Conservation (phyloP, 2,888 invertebrate species). For the Atrina japonica region DNA sequence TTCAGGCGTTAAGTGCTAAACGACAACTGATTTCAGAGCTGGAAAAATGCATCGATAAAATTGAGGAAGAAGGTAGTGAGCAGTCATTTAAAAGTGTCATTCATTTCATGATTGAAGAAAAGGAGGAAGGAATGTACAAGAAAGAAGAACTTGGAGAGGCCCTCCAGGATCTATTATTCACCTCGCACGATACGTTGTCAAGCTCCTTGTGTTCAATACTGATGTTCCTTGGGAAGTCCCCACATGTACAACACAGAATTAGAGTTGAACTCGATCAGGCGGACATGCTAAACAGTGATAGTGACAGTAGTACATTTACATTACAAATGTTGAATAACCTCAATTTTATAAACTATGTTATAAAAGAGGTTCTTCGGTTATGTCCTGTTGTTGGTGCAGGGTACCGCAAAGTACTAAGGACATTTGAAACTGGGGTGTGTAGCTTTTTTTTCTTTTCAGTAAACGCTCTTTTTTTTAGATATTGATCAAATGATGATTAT, state of each 20-base stretch:
- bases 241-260: slow-evolving; percentile 58
- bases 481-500: no score
- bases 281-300: slow-evolving; percentile 38
- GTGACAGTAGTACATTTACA: slow-evolving; percentile 43
- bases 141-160: slow-evolving; percentile 63
- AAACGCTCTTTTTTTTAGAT: background rate
- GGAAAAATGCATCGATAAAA: slow-evolving; percentile 49
- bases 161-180: slow-evolving; percentile 74
- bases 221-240: slow-evolving; percentile 58
- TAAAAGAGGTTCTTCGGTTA: slow-evolving; percentile 71
- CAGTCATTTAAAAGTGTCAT: slow-evolving; percentile 51
- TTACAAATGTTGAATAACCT: slow-evolving; percentile 46
- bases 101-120: slow-evolving; percentile 46
- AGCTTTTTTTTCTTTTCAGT: background rate
- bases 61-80: slow-evolving; percentile 34
- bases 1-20: slow-evolving; percentile 64
- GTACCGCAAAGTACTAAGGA: slow-evolving; percentile 68
- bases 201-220: slow-evolving; percentile 65
- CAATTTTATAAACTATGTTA: slow-evolving; percentile 61
- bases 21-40: slow-evolving; percentile 53
- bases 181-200: slow-evolving; percentile 70
- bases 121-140: slow-evolving; percentile 38
- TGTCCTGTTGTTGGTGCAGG: slow-evolving; percentile 73
- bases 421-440: slow-evolving; percentile 75
- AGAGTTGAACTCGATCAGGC: slow-evolving; percentile 57